Evolutionary conservation across 2,888 invertebrate species (phyloP).

Genomic region (Eumerus sabulonum): DNA sequence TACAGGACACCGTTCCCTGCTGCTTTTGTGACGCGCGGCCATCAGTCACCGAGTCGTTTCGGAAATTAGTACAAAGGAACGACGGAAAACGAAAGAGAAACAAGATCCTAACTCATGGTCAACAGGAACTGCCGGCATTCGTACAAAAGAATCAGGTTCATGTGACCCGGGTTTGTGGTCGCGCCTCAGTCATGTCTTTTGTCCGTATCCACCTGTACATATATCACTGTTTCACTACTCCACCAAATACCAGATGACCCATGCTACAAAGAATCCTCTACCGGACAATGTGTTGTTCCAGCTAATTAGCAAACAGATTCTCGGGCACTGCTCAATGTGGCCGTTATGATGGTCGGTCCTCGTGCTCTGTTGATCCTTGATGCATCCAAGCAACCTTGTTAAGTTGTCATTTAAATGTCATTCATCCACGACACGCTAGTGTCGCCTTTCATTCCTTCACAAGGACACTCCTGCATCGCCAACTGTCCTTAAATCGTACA

Average conservation of each 20-base stretch:
- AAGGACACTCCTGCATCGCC: slow-evolving; percentile 40
- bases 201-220: slow-evolving; percentile 5
- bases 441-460: slow-evolving; percentile 1
- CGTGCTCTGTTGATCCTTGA: not conserved
- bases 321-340: not conserved
- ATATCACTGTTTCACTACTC: slow-evolving; percentile 10
- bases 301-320: slow-evolving; percentile 41
- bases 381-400: slow-evolving; percentile 25
- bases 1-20: slow-evolving; percentile 45
- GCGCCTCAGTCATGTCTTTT: no score
- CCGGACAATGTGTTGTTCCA: slow-evolving; percentile 8
- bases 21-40: not conserved
- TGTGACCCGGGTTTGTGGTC: no score
- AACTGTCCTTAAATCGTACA: slow-evolving; percentile 48
- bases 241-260: slow-evolving; percentile 27
- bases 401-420: slow-evolving; percentile 54
- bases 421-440: slow-evolving; percentile 37
- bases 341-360: not conserved
- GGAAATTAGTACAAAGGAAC: slow-evolving; percentile 15
- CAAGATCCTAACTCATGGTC: not conserved
- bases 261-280: not conserved
- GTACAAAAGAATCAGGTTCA: not conserved
- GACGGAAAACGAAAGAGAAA: not conserved
- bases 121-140: not conserved
- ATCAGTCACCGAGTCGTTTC: slow-evolving; percentile 50